Evolutionary conservation across 2,113 vertebrate species (phyloP).

Genomic region (Zosterops borbonicus): DNA sequence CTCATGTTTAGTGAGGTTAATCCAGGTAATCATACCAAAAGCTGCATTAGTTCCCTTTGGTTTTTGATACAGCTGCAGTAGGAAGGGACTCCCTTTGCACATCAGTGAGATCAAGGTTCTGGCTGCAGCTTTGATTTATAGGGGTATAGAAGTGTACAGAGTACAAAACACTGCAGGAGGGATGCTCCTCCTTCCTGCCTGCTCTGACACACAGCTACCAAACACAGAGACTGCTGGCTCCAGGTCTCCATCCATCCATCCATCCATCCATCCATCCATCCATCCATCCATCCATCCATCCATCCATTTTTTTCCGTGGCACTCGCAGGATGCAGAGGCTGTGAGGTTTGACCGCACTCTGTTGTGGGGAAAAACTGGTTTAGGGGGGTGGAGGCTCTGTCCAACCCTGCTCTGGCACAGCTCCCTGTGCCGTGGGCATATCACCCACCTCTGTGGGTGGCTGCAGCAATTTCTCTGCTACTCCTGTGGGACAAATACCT

Average conservation of each 20-base stretch:
- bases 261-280: not conserved
- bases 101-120: not conserved
- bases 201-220: not conserved
- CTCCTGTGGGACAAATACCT: not conserved
- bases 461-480: not conserved
- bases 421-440: not conserved
- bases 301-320: not conserved
- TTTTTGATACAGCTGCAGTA: not conserved
- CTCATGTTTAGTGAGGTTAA: not conserved
- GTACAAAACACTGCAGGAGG: not conserved
- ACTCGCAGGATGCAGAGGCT: not conserved
- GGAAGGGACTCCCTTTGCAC: not conserved
- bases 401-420: not conserved
- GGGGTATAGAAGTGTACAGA: not conserved
- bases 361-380: not conserved
- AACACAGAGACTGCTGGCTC: not conserved
- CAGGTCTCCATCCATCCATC: accelerated
- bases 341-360: not conserved
- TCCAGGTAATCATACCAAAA: not conserved
- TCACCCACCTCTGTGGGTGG: not conserved
- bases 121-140: not conserved
- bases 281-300: not conserved
- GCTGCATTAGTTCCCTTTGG: not conserved
- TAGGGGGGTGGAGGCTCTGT: not conserved
- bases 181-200: not conserved